Conservation (phyloP, 1,140 invertebrate species). For the Drosophila sp. region DNA sequence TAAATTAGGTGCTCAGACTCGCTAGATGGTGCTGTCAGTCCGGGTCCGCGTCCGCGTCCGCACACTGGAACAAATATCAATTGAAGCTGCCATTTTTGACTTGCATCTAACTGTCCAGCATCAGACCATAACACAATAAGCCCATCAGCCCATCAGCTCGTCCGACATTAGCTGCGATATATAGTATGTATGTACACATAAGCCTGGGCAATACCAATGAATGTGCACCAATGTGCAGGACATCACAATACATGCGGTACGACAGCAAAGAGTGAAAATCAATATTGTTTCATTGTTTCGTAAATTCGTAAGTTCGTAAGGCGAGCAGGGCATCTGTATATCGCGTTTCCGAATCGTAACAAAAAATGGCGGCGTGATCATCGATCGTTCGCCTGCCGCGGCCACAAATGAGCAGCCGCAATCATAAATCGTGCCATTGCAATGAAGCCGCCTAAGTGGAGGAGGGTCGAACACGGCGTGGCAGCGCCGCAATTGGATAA, state of each 20-base stretch:
- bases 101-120: slow-evolving; percentile 21
- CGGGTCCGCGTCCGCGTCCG: too few species aligned
- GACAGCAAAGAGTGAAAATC: slow-evolving; percentile 73
- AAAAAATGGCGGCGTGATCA: slow-evolving; percentile 76
- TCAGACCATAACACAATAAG: too few species aligned
- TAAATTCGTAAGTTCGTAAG: slow-evolving; percentile 54
- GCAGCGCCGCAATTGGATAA: slow-evolving; percentile 78
- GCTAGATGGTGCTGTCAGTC: slow-evolving; percentile 27
- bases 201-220: slow-evolving; percentile 31
- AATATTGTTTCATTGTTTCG: slow-evolving; percentile 65
- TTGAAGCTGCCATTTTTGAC: slow-evolving; percentile 68
- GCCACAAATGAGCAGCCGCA: slow-evolving; percentile 63
- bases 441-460: slow-evolving; percentile 78
- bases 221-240: slow-evolving; percentile 53
- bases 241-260: slow-evolving; percentile 72
- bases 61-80: slow-evolving; percentile 37
- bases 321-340: slow-evolving; percentile 66
- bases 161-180: background rate
- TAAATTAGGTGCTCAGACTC: slow-evolving; percentile 78
- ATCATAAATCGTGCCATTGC: slow-evolving; percentile 78
- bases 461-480: slow-evolving; percentile 60
- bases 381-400: slow-evolving; percentile 63
- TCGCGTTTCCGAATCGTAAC: slow-evolving; percentile 67
- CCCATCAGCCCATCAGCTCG: background rate
- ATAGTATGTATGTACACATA: slow-evolving; percentile 26